Evolutionary conservation across 1,140 invertebrate genomes (phyloP).

Genomic region (Psilanteris sp.): DNA sequence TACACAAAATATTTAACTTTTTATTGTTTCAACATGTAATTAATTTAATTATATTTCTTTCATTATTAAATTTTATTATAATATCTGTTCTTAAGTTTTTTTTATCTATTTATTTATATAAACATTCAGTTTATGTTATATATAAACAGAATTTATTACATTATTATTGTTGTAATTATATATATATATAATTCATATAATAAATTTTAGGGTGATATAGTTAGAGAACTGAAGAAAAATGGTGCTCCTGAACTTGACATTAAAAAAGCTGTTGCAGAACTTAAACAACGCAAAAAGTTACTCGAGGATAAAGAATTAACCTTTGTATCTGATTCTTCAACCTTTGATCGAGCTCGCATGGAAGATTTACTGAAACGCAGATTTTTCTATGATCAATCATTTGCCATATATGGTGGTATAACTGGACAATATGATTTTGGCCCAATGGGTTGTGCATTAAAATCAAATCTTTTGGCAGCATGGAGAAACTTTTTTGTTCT

Average conservation of each 20-base stretch:
- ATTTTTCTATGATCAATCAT: slow-evolving; percentile 99
- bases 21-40: too few relatives aligned
- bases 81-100: too few relatives aligned
- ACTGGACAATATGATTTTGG: slow-evolving; percentile 97
- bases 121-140: too few relatives aligned
- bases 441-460: slow-evolving; percentile 99
- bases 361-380: slow-evolving; percentile 98
- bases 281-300: slow-evolving; percentile 94
- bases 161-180: too few relatives aligned
- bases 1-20: too few relatives aligned
- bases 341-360: slow-evolving; percentile 95
- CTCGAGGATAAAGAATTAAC: slow-evolving; percentile 96
- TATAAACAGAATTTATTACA: too few relatives aligned
- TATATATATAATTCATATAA: not conserved
- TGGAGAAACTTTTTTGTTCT: slow-evolving; percentile 99
- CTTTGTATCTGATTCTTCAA: slow-evolving; percentile 85
- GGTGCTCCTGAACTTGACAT: slow-evolving; percentile 94
- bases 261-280: slow-evolving; percentile 95
- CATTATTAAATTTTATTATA: too few relatives aligned
- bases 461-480: slow-evolving; percentile 94
- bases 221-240: slow-evolving; percentile 90
- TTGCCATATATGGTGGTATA: slow-evolving; percentile 99
- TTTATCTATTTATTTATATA: too few relatives aligned
- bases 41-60: too few relatives aligned
- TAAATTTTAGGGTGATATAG: slow-evolving; percentile 88